Evolutionary conservation across 2,888 invertebrate genomes (phyloP), one percentile per base, ranked within the genome.

Genomic region (Lasiommata megera): DNA sequence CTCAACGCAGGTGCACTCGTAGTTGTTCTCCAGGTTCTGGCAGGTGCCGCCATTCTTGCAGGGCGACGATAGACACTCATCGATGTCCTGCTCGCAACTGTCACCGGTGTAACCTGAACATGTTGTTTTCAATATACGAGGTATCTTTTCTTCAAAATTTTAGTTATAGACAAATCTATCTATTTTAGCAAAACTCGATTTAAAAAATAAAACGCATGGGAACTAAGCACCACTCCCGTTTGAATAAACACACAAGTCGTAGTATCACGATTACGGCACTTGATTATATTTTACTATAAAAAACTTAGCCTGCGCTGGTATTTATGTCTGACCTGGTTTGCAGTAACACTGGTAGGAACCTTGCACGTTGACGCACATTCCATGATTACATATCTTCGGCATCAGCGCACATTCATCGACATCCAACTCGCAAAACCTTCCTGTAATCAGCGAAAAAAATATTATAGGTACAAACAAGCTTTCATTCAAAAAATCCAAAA

Each of bases 261-360:
- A n/a, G n/a, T n/a, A n/a, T n/a, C n/a, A n/a, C n/a, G n/a, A n/a
- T n/a, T n/a, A n/a, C n/a, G n/a, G n/a, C n/a, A n/a, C n/a, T n/a
- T n/a, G n/a, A n/a, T n/a, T n/a, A n/a, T n/a, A n/a, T n/a, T n/a
- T n/a, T n/a, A n/a, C n/a, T n/a, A n/a, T n/a, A n/a, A n/a, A n/a
- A n/a, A n/a, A n/a, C n/a, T n/a, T n/a, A n/a, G n/a, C n/a, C n/a
- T n/a, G n/a, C n/a, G n/a, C n/a, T n/a, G n/a, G n/a, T n/a, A n/a
- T n/a, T n/a, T n/a, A n/a, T n/a, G n/a, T n/a, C 58, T 41, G 68
- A 91, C 90, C 98, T n/a, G 96, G 96, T 51, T 92, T 93, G 79
- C 97, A 98, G 72, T 94, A 95, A 80, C 98, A 98, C 72, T 95
- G 94, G 83, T 94, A 97, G 60, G 94, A 93, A 44, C 96, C 96